Conservation (phyloP, 2,888 invertebrate genomes). For the Drosophila helvetica region DNA sequence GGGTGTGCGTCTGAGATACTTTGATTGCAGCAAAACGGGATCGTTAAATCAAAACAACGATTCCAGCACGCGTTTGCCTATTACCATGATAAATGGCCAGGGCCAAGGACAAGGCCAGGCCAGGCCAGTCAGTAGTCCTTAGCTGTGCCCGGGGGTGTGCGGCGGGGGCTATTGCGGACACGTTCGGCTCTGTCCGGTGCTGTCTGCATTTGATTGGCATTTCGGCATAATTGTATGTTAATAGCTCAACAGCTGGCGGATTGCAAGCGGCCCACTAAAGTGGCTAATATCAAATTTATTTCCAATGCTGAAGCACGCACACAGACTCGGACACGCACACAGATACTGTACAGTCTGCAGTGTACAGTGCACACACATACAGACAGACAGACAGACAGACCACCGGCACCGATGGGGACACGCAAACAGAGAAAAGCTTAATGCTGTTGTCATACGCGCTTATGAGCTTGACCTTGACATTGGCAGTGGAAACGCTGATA, state of each 20-base stretch:
- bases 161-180: neutral
- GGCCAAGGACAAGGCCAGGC: conserved; percentile 50
- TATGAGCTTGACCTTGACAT: conserved; percentile 79
- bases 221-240: conserved; percentile 72
- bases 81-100: conserved; percentile 70
- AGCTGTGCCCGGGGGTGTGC: neutral
- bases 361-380: neutral
- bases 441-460: conserved; percentile 71
- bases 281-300: conserved; percentile 65
- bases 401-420: conserved; percentile 5
- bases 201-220: conserved; percentile 69
- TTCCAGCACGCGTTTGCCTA: conserved; percentile 56
- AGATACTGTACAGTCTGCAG: conserved; percentile 5
- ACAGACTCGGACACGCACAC: conserved; percentile 19
- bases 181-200: conserved; percentile 24
- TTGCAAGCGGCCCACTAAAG: conserved; percentile 27
- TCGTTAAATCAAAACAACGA: conserved; percentile 72
- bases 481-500: conserved; percentile 76
- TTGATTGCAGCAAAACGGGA: conserved; percentile 68
- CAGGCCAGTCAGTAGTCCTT: conserved; percentile 5
- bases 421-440: conserved; percentile 23
- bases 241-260: conserved; percentile 69
- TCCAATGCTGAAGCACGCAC: conserved; percentile 29
- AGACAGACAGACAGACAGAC: conserved; percentile 5
- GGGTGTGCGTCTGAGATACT: conserved; percentile 41